phyloP scores from a whole-genome alignment of 2,113 vertebrate species.

The Eudyptes chrysolophus region DNA sequence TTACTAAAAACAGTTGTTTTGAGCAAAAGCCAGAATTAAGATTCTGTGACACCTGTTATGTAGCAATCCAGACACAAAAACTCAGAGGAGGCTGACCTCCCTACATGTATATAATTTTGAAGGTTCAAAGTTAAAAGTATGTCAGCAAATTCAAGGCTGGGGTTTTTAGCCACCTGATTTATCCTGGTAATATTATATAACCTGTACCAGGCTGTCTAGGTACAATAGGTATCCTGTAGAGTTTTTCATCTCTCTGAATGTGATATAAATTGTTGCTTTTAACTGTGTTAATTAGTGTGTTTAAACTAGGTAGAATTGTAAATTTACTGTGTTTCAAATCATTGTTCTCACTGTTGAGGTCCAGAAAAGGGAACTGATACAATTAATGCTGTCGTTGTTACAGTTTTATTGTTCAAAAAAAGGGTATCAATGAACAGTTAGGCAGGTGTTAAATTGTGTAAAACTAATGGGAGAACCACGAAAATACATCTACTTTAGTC shows the following conservation, averaged over 20 bases:
- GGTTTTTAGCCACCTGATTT: neutral
- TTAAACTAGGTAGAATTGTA: neutral
- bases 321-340: neutral
- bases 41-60: neutral
- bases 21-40: neutral
- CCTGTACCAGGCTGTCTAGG: fast-evolving
- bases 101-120: neutral
- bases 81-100: neutral
- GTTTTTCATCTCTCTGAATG: neutral
- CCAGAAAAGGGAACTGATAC: neutral
- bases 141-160: neutral
- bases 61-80: neutral
- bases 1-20: neutral
- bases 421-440: fast-evolving
- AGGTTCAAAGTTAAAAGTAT: neutral
- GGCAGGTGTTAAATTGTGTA: neutral
- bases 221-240: neutral
- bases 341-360: neutral
- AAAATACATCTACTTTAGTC: neutral
- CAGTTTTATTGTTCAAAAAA: neutral
- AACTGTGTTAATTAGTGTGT: neutral
- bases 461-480: neutral
- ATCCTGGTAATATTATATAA: neutral
- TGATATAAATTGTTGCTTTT: neutral
- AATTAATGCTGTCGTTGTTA: neutral